Conservation (phyloP, 2,113 vertebrate genomes). For the Cavia aperea region DNA sequence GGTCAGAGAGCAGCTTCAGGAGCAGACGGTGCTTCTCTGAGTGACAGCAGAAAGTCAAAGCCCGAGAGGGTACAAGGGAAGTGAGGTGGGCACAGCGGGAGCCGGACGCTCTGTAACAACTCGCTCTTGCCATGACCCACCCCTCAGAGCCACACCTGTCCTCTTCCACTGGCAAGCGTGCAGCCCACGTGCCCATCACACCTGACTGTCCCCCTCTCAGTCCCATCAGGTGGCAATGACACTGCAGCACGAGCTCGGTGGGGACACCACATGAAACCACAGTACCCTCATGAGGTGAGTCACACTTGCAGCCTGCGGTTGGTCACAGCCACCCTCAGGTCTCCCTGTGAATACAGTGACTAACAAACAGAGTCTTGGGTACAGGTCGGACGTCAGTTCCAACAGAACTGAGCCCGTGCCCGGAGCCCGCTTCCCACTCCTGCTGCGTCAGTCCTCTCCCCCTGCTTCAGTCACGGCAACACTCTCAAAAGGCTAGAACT, state of each 20-base stretch:
- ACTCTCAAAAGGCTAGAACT: background rate
- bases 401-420: background rate
- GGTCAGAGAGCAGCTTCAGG: too few relatives aligned
- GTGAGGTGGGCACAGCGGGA: rapidly evolving
- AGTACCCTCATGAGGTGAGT: background rate
- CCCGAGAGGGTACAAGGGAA: background rate
- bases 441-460: background rate
- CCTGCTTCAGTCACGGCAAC: background rate
- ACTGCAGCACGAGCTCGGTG: background rate
- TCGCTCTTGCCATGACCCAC: background rate
- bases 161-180: background rate
- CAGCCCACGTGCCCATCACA: background rate
- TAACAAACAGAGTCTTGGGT: background rate
- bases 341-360: background rate
- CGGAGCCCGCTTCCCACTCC: background rate
- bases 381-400: background rate
- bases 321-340: background rate
- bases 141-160: background rate
- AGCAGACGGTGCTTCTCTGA: background rate
- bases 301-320: background rate
- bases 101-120: background rate
- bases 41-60: background rate
- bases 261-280: background rate
- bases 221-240: background rate
- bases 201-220: background rate